Evolutionary conservation across 2,888 invertebrate genomes (phyloP).

Genomic region (Acronicta leporina): DNA sequence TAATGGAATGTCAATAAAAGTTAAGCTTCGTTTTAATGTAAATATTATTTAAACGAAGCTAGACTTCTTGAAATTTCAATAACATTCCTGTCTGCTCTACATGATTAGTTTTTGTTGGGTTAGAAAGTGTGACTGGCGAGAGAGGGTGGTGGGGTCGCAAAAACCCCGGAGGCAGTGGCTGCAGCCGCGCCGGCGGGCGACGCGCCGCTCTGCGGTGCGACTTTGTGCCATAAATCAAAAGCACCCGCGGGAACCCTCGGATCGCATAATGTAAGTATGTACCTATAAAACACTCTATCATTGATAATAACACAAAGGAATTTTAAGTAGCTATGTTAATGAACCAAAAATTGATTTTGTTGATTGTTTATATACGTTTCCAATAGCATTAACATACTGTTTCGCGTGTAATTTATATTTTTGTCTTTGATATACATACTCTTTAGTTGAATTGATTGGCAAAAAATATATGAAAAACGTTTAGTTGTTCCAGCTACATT

Average conservation of each 20-base stretch:
- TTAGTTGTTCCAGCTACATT: slow-evolving; percentile 77
- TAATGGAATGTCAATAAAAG: slow-evolving; percentile 3
- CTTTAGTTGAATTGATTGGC: neutral
- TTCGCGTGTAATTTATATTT: too few relatives aligned
- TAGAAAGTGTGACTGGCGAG: slow-evolving; percentile 67
- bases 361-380: slow-evolving; percentile 11
- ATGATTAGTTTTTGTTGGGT: slow-evolving; percentile 66
- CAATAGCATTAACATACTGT: neutral
- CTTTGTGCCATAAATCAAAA: slow-evolving; percentile 86
- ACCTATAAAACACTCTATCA: slow-evolving; percentile 72
- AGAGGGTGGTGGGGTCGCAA: slow-evolving; percentile 72
- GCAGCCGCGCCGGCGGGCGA: slow-evolving; percentile 65
- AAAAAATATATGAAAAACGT: slow-evolving; percentile 58
- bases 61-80: slow-evolving; percentile 44
- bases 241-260: slow-evolving; percentile 78
- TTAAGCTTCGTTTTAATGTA: slow-evolving; percentile 8
- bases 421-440: too few relatives aligned
- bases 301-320: slow-evolving; percentile 67
- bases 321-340: slow-evolving; percentile 49
- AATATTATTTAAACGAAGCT: slow-evolving; percentile 25
- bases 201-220: slow-evolving; percentile 70
- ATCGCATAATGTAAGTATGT: slow-evolving; percentile 72
- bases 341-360: slow-evolving; percentile 53
- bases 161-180: slow-evolving; percentile 77
- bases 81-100: slow-evolving; percentile 53